Evolutionary conservation across 2,113 vertebrate species (phyloP), one percentile per base, ranked within the genome.

Genomic region (Poecilia latipinna): DNA sequence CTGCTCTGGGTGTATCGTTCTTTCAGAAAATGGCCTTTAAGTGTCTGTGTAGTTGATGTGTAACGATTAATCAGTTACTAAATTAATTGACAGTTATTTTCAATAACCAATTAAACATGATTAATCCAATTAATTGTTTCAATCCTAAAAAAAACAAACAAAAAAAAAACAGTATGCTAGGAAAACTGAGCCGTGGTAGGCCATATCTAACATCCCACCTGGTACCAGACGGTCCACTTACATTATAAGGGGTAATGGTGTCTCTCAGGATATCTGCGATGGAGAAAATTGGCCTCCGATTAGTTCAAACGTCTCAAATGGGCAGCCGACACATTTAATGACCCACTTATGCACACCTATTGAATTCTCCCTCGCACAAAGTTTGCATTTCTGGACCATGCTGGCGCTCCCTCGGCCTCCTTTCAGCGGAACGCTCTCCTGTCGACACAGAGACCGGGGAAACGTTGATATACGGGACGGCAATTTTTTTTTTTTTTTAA

Each of bases 381-480:
- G 94, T 87, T 98, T 98, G 92, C 98, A 99, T 79, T 96, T 99
- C 93, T 98, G 97, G 77, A 99, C 96, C 98, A 98, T 99, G 29
- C 97, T 98, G 79, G 97, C 97, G 0, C 96, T 97, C 65, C 98
- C 96, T 83, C 98, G 90, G 77, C 97, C 98, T 80, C 98, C 97
- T 83, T 99, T 99, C 54, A 99, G 87, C 1, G 98, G 96, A 76
- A 94, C 93, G 12, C 93, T 98, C 88, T 98, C 97, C 98, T 99
- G 3, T 48, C 12, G 8, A 33, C 17, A 35, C 3, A 64, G 4
- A 39, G 19, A 70, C 2, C 11, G 4, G 12, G 39, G 32, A 5
- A 31, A 28, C 42, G 39, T 3, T 42, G 13, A 26, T 29, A 32
- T 0, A 1, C 39, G 24, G 44, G 44, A 6, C 17, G 44, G 44